Conservation (phyloP, 2,113 vertebrate genomes). For the Cyprinus carpio region DNA sequence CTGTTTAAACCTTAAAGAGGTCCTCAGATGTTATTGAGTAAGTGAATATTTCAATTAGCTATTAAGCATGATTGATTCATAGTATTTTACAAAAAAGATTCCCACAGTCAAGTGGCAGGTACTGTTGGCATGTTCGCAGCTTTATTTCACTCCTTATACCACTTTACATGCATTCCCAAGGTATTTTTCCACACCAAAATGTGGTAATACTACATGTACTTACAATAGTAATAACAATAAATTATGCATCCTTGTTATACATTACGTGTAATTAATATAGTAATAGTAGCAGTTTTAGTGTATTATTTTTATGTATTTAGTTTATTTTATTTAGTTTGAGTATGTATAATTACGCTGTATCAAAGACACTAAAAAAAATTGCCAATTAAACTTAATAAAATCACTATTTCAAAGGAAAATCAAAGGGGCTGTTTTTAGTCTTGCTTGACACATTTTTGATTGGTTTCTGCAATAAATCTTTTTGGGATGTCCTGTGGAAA, state of each 20-base stretch:
- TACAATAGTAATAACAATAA: no score
- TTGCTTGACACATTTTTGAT: background rate
- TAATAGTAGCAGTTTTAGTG: no score
- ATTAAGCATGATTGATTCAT: background rate
- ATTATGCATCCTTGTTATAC: no score
- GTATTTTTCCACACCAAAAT: background rate
- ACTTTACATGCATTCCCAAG: background rate
- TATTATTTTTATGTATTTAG: no score
- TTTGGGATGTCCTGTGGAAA: conserved; percentile 1
- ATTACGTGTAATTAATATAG: no score
- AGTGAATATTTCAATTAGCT: conserved; percentile 6
- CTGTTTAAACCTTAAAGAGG: background rate
- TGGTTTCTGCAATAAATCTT: background rate
- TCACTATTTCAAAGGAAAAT: background rate
- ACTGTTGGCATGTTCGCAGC: background rate
- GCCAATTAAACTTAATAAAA: background rate
- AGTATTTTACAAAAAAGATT: background rate
- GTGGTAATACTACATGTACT: background rate
- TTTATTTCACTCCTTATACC: background rate
- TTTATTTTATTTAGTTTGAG: background rate
- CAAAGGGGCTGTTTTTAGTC: background rate
- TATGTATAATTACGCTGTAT: background rate
- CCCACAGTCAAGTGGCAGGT: background rate
- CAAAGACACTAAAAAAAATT: background rate
- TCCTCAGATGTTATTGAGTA: background rate